Base-by-base conservation (phyloP, 2,797 vertebrate genomes). In the Myotis findleyi region DNA sequence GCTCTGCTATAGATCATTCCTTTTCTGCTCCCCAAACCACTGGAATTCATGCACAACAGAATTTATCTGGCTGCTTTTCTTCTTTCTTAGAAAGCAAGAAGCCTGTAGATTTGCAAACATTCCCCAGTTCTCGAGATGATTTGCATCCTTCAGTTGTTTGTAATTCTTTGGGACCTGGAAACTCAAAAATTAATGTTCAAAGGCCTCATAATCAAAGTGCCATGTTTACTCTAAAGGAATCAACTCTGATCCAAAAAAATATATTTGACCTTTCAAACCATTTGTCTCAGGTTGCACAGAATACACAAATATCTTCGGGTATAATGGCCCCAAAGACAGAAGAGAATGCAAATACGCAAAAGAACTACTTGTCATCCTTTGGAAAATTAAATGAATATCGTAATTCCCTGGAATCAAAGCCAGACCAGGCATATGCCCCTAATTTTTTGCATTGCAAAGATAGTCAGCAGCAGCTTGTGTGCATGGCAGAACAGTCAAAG, bases 401-500 rank as follows among this genome's bases (percentile, higher is more conserved):
- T 86, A 98, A 97, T 80, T 97, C 98, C 66, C 89, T 98, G 92
- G 98, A 98, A n/a, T 94, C 97, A 83, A 98, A 98, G 86, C 98
- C 97, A 62, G 98, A 98, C 96, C 98, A 98, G 27, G 95, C 97
- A 25, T 98, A 96, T 97, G 38, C 96, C 83, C 41, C 97, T 95
- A 98, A 97, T 93, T 98, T 98, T 98, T 97, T 98, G 64, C 98
- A 98, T 97, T 98, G 98, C 98, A 98, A 98, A 96, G 98, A 98
- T 91, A 98, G 59, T 96, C 98, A 98, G 44, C 98, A 98, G 89
- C 98, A 98, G 93, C 91, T 97, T 41, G 93, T 98, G 94, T 97
- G 96, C 92, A 92, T 98, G 86, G 96, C 98, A 91, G 98, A 99
- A 87, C 96, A 94, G 66, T 96, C 98, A 93, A 98, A 98, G 91